Evolutionary conservation across 2,888 invertebrate genomes (phyloP), one percentile per base, ranked within the genome.

Genomic region (Cosmia trapezina): DNA sequence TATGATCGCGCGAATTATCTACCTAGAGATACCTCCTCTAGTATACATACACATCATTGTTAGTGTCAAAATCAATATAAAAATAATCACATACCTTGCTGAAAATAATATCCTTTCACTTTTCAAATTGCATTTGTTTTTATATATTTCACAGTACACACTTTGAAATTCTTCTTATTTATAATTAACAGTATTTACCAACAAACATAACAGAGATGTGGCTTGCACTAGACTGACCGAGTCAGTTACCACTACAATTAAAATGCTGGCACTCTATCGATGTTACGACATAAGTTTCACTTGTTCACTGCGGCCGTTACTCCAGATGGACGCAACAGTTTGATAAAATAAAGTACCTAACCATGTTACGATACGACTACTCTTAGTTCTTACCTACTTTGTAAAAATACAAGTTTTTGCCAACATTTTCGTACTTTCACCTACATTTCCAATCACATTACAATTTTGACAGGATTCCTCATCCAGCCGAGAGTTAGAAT

Each of bases 241-340:
- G 62, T 67, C 56, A 62, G 66, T 54, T 49, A 61, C 66, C 64
- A 77, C 71, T 83, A 78, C 65, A 62, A 73, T 84, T 78, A 69
- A 69, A 84, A 74, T 61, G 69, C 22, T 73, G 59, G 74, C 47
- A 53, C 64, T 54, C 65, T 71, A 71, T 66, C 67, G 62, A 49
- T 70, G 37, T 87, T 84, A 83, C 87, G 76, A 85, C 81, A 87
- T 83, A 81, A 80, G 86, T 89, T 89, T 89, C 89, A 84, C 89
- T 86, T n/a, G 76, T 54, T 56, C 41, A 68, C 70, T 66, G 76
- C 51, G 61, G 33, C 47, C 72, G 77, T 80, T 56, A 68, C 64
- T 67, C 64, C 61, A 68, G 49, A 59, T 67, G 70, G 73, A 70
- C 81, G 79, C 72, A 80, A 81, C 80, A 76, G 57, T 79, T 71